These are phyloP conservation scores for Caracal caracal DNA, from an alignment of 2,113 vertebrate species.

Conservation along the genomic window DNA sequence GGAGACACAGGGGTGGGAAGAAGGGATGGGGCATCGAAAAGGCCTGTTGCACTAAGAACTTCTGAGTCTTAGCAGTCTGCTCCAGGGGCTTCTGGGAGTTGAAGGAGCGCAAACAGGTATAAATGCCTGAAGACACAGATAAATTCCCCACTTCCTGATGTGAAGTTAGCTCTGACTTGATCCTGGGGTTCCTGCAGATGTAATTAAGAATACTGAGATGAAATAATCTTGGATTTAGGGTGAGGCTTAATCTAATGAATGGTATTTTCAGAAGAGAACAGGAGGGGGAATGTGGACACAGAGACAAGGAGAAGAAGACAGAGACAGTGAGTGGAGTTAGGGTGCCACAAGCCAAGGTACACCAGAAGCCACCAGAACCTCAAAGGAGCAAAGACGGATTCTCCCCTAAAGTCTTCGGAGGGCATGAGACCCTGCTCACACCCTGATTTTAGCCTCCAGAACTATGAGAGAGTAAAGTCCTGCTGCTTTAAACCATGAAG, in stretches of 20 bases:
- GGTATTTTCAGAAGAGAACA: not conserved
- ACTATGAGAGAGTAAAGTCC: not conserved
- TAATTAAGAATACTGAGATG: not conserved
- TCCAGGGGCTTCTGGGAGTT: fast-evolving
- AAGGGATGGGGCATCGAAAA: not conserved
- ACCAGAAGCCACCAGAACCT: not conserved
- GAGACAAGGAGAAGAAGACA: not conserved
- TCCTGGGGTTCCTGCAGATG: not conserved
- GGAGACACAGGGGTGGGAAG: not conserved
- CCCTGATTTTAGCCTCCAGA: not conserved
- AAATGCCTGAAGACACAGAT: not conserved
- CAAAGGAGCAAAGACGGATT: not conserved
- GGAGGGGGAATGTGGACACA: not conserved
- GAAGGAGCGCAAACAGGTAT: not conserved
- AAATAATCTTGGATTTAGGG: not conserved
- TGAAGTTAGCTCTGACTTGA: not conserved
- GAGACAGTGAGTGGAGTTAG: not conserved
- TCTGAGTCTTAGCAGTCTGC: not conserved
- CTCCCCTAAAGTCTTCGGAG: not conserved
- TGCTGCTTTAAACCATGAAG: not conserved
- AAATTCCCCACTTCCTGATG: not conserved
- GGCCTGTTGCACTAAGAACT: not conserved
- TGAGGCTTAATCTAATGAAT: not conserved
- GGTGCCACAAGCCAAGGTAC: not conserved
- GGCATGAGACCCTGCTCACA: not conserved